Evolutionary conservation across 2,113 vertebrate species (phyloP), one percentile per base, ranked within the genome.

Genomic region (Notarius lentiginosus): DNA sequence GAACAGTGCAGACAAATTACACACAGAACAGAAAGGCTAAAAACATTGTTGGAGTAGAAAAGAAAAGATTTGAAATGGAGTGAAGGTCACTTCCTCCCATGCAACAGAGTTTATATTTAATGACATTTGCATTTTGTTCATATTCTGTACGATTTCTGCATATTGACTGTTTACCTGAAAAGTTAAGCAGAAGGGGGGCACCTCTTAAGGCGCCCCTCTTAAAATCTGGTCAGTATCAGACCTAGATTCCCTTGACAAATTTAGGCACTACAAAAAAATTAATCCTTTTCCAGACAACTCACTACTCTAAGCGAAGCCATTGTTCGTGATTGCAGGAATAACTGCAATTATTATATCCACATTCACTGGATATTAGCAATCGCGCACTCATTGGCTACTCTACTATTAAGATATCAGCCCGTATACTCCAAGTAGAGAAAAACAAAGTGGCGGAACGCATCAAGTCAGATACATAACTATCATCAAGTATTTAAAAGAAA

Each of bases 1-100:
- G 58, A 87, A 90, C 65, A 80, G 9, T 24, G 14, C 15, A 89
- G 34, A 80, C 0, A 5, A 65, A 7, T 82, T 58, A 82, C 55
- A 60, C 20, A 65, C 12, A 34, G 55, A 51, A 84, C 27, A 58
- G 53, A 75, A 30, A 47, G n/a, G 73, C 24, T 61, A 79, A 76
- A 66, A 14, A 87, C 5, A 87, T 9, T 56, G 5, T 15, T 22
- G 17, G 9, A 66, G 53, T 30, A 77, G 47, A 75, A 56, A 11
- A 65, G 7, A 56, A 72, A 70, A 61, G 9, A 27, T 30, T 66
- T 5, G 41, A 41, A 41, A 63, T 68, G 27, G 22, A n/a, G 17
- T 49, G 20, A 75, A 47, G n/a, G n/a, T 58, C 2, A 6, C 65
- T 82, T 11, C 18, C 18, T 30, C 24, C 27, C n/a, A 61, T 3